These are phyloP conservation scores for Xiphorhynchus erythropygius DNA, from an alignment of 2,797 vertebrate genomes.

Conservation along the genomic window DNA sequence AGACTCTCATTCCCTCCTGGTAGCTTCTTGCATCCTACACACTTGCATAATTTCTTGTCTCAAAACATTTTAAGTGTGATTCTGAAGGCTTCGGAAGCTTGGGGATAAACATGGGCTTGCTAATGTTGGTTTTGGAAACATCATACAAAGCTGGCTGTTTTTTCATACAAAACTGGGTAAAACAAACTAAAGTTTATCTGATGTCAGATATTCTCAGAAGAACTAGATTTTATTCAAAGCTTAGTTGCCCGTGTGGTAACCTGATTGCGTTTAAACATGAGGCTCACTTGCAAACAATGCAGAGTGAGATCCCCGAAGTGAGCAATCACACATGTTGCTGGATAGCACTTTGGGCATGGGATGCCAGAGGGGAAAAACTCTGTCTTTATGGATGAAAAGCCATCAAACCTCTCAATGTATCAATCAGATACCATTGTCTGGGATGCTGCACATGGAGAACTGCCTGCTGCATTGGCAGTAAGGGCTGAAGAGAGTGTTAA, in stretches of 20 bases:
- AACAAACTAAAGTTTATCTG: not conserved
- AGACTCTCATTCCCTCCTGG: not conserved
- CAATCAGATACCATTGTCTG: not conserved
- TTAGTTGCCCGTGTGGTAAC: not conserved
- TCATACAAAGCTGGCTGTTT: not conserved
- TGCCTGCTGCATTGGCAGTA: not conserved
- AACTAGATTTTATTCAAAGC: not conserved
- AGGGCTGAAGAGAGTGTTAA: not conserved
- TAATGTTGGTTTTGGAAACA: not conserved
- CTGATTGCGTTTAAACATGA: not conserved
- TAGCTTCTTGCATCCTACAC: not conserved
- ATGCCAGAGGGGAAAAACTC: not conserved
- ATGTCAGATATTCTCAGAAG: not conserved
- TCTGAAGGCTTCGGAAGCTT: not conserved
- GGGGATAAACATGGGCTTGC: not conserved
- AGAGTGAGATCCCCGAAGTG: not conserved
- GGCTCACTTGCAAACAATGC: not conserved
- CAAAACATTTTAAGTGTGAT: not conserved
- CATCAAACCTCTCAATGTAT: not conserved
- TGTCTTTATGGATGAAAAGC: not conserved
- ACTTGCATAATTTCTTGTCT: not conserved
- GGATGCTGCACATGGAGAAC: not conserved
- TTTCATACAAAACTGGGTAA: not conserved
- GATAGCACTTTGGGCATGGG: not conserved
- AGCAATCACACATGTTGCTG: accelerated